Evolutionary conservation across 1,140 invertebrate species (phyloP), one percentile per base, ranked within the genome.

Genomic region (Pseudoatta argentina): DNA sequence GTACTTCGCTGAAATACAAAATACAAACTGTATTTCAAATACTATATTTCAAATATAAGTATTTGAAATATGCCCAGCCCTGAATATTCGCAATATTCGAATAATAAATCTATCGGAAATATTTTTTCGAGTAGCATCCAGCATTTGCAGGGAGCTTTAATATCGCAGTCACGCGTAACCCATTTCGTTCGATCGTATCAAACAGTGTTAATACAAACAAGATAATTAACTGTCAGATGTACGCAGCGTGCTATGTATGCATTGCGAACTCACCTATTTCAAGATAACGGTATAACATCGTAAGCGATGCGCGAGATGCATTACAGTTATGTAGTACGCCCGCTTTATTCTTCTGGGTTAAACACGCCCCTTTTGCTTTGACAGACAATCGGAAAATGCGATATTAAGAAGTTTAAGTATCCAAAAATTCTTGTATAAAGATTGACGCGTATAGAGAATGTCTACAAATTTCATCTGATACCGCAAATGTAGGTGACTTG

Each of bases 301-400:
- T 51, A 75, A 83, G 64, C 78, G 77, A 69, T 79, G 77, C 63
- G 53, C 79, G 55, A 83, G 79, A 73, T 83, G 69, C 55, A 61
- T 83, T 83, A 83, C 79, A 75, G 79, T 83, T 83, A 83, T 83
- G 79, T 69, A 75, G 79, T 51, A 72, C 14, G 79, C 79, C 39
- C 27, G 55, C 27, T 83, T 63, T 75, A 83, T 83, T 75, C 69
- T 12, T n/a, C 3, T 18, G 44, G 57, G 75, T 83, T 75, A 75
- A 73, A 82, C 66, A 73, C 79, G 79, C 69, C 79, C 69, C 79
- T 63, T 61, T 75, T 63, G 4, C 64, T 39, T 71, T 59, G 67
- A 72, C 39, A 24, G 79, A 48, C 44, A 61, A 18, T 39, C 55
- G 24, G 44, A 27, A 73, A 21, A 59, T 27, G 34, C 21, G 21